Base-by-base conservation (phyloP, 2,113 vertebrate species). In the Indri indri region DNA sequence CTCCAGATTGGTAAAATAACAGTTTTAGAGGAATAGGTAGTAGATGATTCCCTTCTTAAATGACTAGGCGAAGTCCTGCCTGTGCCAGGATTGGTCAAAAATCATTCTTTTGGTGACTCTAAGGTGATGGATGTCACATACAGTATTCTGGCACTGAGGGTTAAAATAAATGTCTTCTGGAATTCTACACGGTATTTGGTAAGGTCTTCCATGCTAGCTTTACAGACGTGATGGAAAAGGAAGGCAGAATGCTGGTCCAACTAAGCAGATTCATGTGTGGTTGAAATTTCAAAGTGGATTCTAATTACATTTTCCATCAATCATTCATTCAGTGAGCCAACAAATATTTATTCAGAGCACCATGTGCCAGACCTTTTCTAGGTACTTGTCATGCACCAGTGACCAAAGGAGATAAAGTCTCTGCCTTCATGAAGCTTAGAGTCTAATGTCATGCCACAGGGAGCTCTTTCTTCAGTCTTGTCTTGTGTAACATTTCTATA, bases 251-350 rank as follows among this genome's bases (percentile, higher is more conserved):
- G 25, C 40, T 73, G 14, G 11, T 23, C 17, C 30, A 88, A 30
- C 8, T 76, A 82, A 71, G 45, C 63, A 82, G 68, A 81, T 84
- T 74, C 57, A 34, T 81, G 27, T 18, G 1, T 85, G 50, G 42
- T 76, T 88, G 42, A 90, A 92, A 95, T 90, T 37, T 92, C n/a
- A 89, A 68, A 92, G 84, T 76, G 47, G 23, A 23, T 82, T 92
- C 65, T 59, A 90, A 57, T 87, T 66, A 30, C 14, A 52, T 88
- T 95, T 95, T 90, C 68, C 30, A 71, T 66, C 32, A 42, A 0
- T n/a, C 30, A 91, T n/a, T 84, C 12, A 59, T 74, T 88, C 59
- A 81, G 3, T 71, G 2, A 37, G 34, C 47, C 14, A 82, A 22
- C 47, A 32, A 14, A 89, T 59, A 68, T 40, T 93, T 81, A 89